Base-by-base conservation (phyloP, 2,113 vertebrate species). In the Oncorhynchus clarkii region DNA sequence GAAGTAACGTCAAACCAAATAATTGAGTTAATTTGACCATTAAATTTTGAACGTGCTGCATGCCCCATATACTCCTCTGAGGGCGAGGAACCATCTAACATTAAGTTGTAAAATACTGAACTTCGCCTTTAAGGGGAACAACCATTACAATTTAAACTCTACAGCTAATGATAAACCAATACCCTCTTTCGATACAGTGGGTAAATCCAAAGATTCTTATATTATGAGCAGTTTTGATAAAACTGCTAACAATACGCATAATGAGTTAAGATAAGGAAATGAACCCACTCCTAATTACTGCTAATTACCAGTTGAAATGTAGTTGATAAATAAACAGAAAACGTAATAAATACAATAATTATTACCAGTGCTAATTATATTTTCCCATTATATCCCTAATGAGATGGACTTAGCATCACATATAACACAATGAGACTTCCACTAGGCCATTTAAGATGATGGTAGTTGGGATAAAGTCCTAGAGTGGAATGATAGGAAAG, bases 311-410 rank as follows among this genome's bases (percentile, higher is more conserved):
- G 76, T 87, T 87, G 85, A 87, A 91, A 90, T 86, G 80, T 86
- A 87, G 16, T 82, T 78, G 89, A 92, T 92, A 92, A 92, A 87
- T 88, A 90, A 90, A 89, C 83, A 89, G 90, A 93, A 92, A 92
- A 86, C 71, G 87, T 92, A 90, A 93, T 92, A 90, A 93, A 91
- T 83, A 85, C 82, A 88, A 86, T 91, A 92, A 93, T 90, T 92
- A 93, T 93, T 93, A 90, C 88, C 85, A 87, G 88, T 88, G 89
- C 91, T 93, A 93, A 93, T 93, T 94, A 93, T 88, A 90, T 90
- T 93, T 54, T 91, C 88, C 89, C 91, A 93, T 92, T 93, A 93
- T 92, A 91, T 90, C 88, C 89, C 91, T 93, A 94, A 94, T 93
- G 90, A 92, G 87, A 89, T 83, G 69, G 86, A 84, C 88, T 90